Percentiles rank a stretch among this genome's conserved stretches.
Conservation (phyloP, 1,140 invertebrate species). For the Anastatus disparis region DNA sequence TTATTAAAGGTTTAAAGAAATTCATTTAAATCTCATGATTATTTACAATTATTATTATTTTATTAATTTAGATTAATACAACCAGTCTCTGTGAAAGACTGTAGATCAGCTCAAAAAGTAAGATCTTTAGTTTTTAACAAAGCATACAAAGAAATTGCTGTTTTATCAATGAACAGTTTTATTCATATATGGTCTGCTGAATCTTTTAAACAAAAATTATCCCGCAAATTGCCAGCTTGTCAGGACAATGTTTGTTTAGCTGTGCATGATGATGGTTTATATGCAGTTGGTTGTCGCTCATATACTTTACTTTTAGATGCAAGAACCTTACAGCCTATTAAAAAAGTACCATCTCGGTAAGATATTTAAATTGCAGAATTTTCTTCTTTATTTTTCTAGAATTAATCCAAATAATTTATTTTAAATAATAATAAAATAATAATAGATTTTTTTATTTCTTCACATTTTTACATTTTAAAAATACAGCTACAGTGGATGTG, state of each 20-base stretch:
- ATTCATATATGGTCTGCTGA: constrained; percentile 93
- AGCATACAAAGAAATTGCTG: constrained; percentile 86
- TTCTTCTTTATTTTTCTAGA: constrained; percentile 3
- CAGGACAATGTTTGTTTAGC: constrained; percentile 95
- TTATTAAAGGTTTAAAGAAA: constrained; percentile 1
- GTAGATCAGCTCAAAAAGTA: constrained; percentile 82
- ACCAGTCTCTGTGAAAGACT: constrained; percentile 81
- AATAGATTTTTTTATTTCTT: constrained; percentile 10
- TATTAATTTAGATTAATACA: constrained; percentile 66
- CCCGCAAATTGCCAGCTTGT: constrained; percentile 85
- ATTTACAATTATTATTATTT: constrained; percentile 4
- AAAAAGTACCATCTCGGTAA: constrained; percentile 70
- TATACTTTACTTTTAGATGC: constrained; percentile 91
- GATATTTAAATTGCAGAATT: constrained; percentile 13
- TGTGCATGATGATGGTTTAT: constrained; percentile 83
- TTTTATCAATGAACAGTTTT: constrained; percentile 89
- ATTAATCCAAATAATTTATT: no score
- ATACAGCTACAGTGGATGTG: constrained; percentile 84
- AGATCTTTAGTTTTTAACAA: constrained; percentile 89
- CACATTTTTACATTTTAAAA: not conserved
- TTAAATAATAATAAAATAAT: not conserved
- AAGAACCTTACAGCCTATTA: constrained; percentile 81
- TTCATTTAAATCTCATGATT: no score
- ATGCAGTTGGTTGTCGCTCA: constrained; percentile 93
- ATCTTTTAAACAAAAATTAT: constrained; percentile 84